Evolutionary conservation across 2,113 vertebrate species (phyloP).

Genomic region (Pangasianodon hypophthalmus): DNA sequence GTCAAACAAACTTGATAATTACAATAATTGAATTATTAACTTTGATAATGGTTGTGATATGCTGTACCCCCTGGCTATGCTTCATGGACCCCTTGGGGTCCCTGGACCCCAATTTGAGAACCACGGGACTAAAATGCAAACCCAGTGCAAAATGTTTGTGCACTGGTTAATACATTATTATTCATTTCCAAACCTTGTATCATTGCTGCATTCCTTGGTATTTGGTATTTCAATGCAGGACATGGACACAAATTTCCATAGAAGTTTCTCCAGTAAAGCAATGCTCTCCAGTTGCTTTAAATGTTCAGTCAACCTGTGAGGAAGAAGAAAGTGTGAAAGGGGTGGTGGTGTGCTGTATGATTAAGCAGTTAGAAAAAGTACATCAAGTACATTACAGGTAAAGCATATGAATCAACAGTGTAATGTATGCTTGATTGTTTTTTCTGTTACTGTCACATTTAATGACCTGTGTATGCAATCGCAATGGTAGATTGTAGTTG

Average conservation of each 20-base stretch:
- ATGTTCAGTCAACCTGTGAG: conserved; percentile 69
- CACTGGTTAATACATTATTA: background rate
- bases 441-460: background rate
- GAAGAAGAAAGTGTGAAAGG: background rate
- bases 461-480: conserved; percentile 78
- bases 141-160: background rate
- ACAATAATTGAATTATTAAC: background rate
- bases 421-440: background rate
- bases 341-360: background rate
- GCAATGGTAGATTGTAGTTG: conserved; percentile 75
- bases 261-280: conserved; percentile 34
- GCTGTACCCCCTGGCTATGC: background rate
- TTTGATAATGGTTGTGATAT: background rate
- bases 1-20: background rate
- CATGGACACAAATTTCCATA: conserved; percentile 64
- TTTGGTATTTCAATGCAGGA: conserved; percentile 62
- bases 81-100: background rate
- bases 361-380: background rate
- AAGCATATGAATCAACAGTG: background rate
- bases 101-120: background rate
- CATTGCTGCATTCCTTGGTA: conserved; percentile 51
- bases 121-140: background rate
- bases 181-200: conserved; percentile 57
- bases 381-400: background rate
- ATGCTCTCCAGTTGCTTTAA: conserved; percentile 57